A percentile compares a stretch with the other conserved stretches of the same genome.
These are phyloP conservation scores for Orthonevra nobilis DNA, from an alignment of 2,888 invertebrate genomes.

Conservation along the genomic window DNA sequence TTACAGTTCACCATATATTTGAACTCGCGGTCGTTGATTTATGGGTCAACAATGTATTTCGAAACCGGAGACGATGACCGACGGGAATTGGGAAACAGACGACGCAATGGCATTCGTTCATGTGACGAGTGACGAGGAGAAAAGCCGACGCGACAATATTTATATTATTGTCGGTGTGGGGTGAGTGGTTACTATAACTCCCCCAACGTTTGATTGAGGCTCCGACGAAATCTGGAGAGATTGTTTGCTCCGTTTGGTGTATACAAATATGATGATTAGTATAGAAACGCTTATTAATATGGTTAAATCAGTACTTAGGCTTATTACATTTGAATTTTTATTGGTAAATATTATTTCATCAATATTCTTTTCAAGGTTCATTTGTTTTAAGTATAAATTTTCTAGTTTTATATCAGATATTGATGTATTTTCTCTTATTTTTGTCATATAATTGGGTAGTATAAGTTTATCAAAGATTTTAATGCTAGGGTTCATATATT, in stretches of 20 bases:
- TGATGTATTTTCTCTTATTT: not conserved
- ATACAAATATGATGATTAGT: not conserved
- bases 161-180: too few relatives aligned
- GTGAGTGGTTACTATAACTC: too few relatives aligned
- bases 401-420: not conserved
- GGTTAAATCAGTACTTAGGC: not conserved
- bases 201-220: slow-evolving; percentile 6
- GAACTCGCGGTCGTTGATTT: too few relatives aligned
- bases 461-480: not conserved
- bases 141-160: too few relatives aligned
- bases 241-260: too few relatives aligned
- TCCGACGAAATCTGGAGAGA: not conserved
- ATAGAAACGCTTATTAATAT: not conserved
- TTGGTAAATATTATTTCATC: not conserved
- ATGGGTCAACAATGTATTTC: too few relatives aligned
- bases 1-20: too few relatives aligned
- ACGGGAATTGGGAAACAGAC: too few relatives aligned
- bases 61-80: too few relatives aligned
- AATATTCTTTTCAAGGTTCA: not conserved
- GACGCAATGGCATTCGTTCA: too few relatives aligned
- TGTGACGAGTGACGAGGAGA: too few relatives aligned
- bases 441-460: slow-evolving; percentile 3
- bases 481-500: not conserved
- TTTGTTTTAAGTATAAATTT: not conserved
- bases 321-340: not conserved